These are phyloP conservation scores for Conomelus anceps DNA, from an alignment of 2,888 invertebrate genomes.

Conservation along the genomic window DNA sequence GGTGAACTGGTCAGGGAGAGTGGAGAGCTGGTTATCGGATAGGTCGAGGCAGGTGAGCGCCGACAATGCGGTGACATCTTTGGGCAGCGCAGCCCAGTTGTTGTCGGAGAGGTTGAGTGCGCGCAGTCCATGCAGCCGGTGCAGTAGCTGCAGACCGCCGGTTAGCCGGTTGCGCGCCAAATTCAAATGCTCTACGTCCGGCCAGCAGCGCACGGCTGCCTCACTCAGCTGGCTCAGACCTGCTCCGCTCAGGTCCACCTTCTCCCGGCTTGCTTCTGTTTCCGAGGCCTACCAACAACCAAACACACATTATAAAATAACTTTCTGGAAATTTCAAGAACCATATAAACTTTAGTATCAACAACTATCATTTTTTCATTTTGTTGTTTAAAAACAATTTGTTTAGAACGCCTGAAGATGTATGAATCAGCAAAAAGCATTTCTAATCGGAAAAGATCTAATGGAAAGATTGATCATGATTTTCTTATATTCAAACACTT, in stretches of 20 bases:
- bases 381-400: no score
- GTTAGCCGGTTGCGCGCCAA: conserved; percentile 69
- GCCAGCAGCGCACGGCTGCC: conserved; percentile 57
- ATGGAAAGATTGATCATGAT: no score
- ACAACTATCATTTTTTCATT: no score
- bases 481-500: no score
- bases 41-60: conserved; percentile 58
- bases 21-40: conserved; percentile 58
- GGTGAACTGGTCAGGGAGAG: conserved; percentile 57
- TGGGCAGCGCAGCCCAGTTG: conserved; percentile 53
- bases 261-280: conserved; percentile 38
- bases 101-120: conserved; percentile 48
- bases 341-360: no score
- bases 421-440: no score
- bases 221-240: conserved; percentile 59
- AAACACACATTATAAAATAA: no score
- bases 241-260: conserved; percentile 70
- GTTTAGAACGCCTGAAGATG: no score
- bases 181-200: conserved; percentile 70
- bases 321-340: no score
- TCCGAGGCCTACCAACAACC: conserved; percentile 24
- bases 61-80: conserved; percentile 52
- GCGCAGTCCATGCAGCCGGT: conserved; percentile 36
- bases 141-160: conserved; percentile 27
- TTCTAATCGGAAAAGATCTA: no score